Evolutionary conservation across 2,797 vertebrate species (phyloP).

Genomic region (Rhadinocentrus ornatus): DNA sequence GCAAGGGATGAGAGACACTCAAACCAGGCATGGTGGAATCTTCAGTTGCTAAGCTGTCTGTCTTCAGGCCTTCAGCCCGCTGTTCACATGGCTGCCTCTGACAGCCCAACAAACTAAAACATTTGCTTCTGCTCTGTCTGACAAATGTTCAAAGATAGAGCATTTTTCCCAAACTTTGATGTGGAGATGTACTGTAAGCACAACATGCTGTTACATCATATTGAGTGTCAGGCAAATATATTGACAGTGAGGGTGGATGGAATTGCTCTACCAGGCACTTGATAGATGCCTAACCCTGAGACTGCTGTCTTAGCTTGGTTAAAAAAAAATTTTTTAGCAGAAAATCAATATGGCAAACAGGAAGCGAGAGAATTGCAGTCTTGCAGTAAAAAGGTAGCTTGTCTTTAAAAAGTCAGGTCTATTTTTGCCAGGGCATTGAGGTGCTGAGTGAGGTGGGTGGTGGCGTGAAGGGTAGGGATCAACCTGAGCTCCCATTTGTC

Average conservation of each 20-base stretch:
- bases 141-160: constrained; percentile 61
- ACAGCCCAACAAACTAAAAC: constrained; percentile 74
- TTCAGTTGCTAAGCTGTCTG: constrained; percentile 71
- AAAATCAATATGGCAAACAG: constrained; percentile 77
- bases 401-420: constrained; percentile 77
- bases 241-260: constrained; percentile 47
- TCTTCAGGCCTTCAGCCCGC: constrained; percentile 66
- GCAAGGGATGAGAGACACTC: constrained; percentile 65
- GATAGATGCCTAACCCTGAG: constrained; percentile 57
- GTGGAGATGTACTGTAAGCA: constrained; percentile 67
- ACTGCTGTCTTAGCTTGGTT: constrained; percentile 56
- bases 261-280: constrained; percentile 55
- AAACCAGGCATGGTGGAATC: constrained; percentile 70
- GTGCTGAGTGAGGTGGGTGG: constrained; percentile 67
- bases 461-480: constrained; percentile 69
- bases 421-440: constrained; percentile 75
- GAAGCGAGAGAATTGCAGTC: constrained; percentile 64
- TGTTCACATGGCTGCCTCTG: constrained; percentile 74
- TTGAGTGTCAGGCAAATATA: constrained; percentile 59
- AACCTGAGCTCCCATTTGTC: constrained; percentile 67
- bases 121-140: constrained; percentile 61
- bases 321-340: constrained; percentile 61
- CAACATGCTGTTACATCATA: constrained; percentile 60
- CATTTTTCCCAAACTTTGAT: constrained; percentile 70
- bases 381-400: constrained; percentile 72